Percentiles rank a stretch among this genome's conserved stretches.
phyloP scores from a whole-genome alignment of 2,113 vertebrate species.

The Stigmatopora argus region DNA sequence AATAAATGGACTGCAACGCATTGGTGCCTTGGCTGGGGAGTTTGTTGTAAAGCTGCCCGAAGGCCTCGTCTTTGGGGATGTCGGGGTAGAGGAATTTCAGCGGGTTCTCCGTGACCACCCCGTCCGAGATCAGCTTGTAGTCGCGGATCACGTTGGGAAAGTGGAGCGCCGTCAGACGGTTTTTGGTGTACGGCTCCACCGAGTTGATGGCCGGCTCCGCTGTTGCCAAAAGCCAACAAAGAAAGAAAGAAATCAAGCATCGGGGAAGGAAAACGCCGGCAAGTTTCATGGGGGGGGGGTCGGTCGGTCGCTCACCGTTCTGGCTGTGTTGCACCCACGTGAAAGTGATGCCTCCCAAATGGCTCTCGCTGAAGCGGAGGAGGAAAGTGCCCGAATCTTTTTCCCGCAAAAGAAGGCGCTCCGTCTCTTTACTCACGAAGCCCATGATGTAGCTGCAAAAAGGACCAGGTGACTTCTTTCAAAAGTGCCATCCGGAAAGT shows the following conservation, averaged over 20 bases:
- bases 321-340: conserved; percentile 90
- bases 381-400: conserved; percentile 88
- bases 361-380: conserved; percentile 92
- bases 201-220: conserved; percentile 89
- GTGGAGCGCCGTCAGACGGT: conserved; percentile 81
- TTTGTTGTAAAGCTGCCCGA: conserved; percentile 91
- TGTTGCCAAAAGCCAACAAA: conserved; percentile 39
- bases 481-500: background rate
- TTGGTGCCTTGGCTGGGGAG: conserved; percentile 80
- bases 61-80: conserved; percentile 93
- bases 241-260: no score
- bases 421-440: conserved; percentile 94
- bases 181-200: conserved; percentile 93
- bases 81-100: conserved; percentile 94
- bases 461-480: background rate
- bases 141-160: conserved; percentile 91
- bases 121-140: conserved; percentile 92
- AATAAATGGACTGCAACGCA: no score
- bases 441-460: conserved; percentile 85
- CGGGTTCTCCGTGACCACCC: conserved; percentile 88
- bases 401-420: conserved; percentile 84
- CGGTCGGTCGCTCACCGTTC: conserved; percentile 70
- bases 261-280: background rate
- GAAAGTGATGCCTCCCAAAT: conserved; percentile 94
- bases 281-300: background rate